A percentile compares a stretch with the other conserved stretches of the same genome.
These are phyloP conservation scores for Norana najaformis DNA, from an alignment of 2,888 invertebrate species.

Conservation along the genomic window DNA sequence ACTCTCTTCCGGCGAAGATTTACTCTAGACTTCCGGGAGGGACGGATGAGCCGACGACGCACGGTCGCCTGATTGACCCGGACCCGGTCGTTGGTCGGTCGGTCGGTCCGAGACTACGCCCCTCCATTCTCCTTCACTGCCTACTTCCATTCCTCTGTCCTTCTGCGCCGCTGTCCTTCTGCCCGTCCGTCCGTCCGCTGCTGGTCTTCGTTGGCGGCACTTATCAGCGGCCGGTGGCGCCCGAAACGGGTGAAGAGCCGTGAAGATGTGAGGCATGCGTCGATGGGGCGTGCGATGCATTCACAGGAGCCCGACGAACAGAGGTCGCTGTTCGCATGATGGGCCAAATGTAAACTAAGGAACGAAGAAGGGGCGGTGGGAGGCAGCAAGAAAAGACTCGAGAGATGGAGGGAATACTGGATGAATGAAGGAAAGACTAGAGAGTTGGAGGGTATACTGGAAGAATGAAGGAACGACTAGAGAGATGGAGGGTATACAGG, in stretches of 20 bases:
- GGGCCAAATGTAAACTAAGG: background rate
- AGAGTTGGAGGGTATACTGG: background rate
- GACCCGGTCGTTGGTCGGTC: background rate
- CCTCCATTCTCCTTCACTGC: background rate
- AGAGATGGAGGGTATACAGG: background rate
- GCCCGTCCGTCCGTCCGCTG: background rate
- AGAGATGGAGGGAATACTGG: background rate
- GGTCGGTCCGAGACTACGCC: background rate
- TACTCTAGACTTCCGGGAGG: background rate
- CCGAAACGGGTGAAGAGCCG: background rate
- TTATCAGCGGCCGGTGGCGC: background rate
- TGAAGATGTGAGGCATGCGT: conserved; percentile 6
- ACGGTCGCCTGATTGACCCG: background rate
- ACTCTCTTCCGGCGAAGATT: background rate
- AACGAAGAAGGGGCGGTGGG: background rate
- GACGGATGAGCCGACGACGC: background rate
- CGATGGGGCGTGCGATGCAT: background rate
- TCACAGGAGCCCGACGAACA: background rate
- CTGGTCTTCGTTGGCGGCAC: background rate
- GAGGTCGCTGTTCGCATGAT: conserved; percentile 6
- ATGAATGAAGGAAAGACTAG: background rate
- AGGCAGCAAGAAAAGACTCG: background rate
- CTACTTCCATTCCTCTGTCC: background rate
- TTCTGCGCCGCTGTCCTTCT: background rate
- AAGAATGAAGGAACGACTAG: background rate